These are phyloP conservation scores for Eospalax fontanierii DNA, from an alignment of 2,797 vertebrate species.

Conservation along the genomic window DNA sequence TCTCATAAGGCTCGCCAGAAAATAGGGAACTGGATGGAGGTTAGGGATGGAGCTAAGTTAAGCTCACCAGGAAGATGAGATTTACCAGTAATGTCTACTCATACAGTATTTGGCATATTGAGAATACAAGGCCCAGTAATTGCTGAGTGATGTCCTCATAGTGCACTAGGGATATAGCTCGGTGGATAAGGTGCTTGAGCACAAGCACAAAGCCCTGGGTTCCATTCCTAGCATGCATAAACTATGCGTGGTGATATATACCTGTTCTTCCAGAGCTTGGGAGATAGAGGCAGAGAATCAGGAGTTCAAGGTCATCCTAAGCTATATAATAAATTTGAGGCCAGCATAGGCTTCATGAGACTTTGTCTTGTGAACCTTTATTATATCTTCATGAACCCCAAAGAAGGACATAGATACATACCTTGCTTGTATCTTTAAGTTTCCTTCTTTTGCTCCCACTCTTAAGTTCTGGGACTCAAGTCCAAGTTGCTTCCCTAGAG, in stretches of 20 bases:
- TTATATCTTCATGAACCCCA: neutral
- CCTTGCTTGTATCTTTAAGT: neutral
- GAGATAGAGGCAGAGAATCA: neutral
- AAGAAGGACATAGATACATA: no score
- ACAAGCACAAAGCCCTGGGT: neutral
- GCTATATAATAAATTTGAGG: neutral
- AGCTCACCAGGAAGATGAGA: neutral
- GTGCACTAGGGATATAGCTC: neutral
- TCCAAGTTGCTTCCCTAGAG: neutral
- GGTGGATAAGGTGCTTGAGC: neutral
- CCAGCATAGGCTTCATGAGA: neutral
- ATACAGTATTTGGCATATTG: rapidly evolving
- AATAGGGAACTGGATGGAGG: neutral
- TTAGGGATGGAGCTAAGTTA: neutral
- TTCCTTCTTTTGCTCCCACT: neutral
- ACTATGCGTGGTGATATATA: neutral
- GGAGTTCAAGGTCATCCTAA: neutral
- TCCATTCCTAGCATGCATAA: neutral
- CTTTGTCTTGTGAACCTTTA: neutral
- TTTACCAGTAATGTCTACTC: neutral
- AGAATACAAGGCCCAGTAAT: neutral
- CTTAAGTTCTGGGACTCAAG: neutral
- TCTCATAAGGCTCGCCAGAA: neutral
- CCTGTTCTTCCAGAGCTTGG: neutral
- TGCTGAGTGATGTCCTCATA: neutral